Base-by-base conservation (phyloP, 2,888 invertebrate species). In the Drosophila neoperkinsi region DNA sequence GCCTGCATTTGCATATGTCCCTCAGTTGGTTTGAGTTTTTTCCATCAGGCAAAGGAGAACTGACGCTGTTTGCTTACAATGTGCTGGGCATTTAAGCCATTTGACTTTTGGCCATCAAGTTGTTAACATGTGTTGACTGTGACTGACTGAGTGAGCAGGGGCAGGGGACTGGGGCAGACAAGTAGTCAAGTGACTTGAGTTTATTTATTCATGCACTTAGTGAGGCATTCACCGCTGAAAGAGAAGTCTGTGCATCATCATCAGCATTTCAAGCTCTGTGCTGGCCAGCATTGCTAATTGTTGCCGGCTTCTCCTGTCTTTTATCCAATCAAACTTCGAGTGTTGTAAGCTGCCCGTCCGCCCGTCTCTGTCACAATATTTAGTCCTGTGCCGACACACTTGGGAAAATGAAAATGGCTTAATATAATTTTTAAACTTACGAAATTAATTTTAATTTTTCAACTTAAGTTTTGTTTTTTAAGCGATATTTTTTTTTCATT, bases 121-220 rank as follows among this genome's bases (percentile, higher is more conserved):
- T 86, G 87, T 87, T 88, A 88, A 85, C 85, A 85, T 88, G 89
- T 84, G 87, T 86, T 87, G 84, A 79, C 74, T 81, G 71, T 57
- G 77, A 69, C 58, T 62, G 55, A 38, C 38, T 25, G 41, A 28
- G 9, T 21, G 41, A 56, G 56, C 53, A 52, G 30, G 36, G 55
- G 43, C 18, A 43, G 33, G 28, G 28, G 33, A 7, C 34, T 41
- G 41, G 38, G 30, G 56, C 43, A 52, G 60, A 18, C 49, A 60
- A 69, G 64, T 64, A 70, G 71, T 81, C 79, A 85, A 85, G 85
- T 82, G 83, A 68, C 83, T 81, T 88, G 62, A 72, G 74, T 78
- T 89, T 89, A 87, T 87, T 87, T 87, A 87, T 87, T 87, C 89
- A 87, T 87, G 87, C 79, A 87, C 89, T 86, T 87, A 82, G 79